Evolutionary conservation across 2,888 invertebrate genomes (phyloP).

Genomic region (Eugnorisma glareosa): DNA sequence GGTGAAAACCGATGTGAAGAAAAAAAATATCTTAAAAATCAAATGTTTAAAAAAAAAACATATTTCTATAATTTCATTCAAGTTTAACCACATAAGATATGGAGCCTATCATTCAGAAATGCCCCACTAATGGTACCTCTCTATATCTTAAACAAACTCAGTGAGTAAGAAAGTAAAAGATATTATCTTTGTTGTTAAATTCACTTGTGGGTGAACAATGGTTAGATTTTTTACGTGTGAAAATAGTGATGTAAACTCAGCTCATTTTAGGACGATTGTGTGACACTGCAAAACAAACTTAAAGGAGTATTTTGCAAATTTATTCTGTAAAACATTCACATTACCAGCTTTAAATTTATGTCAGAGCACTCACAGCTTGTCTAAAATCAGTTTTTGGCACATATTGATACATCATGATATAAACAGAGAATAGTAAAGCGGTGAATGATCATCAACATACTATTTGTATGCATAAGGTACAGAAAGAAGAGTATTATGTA

Average conservation of each 20-base stretch:
- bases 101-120: constrained; percentile 12
- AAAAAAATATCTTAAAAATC: not conserved
- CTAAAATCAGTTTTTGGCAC: not conserved
- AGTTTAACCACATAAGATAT: not conserved
- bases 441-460: not conserved
- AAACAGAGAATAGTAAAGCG: not conserved
- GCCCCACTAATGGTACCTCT: constrained; percentile 12
- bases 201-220: constrained; percentile 60
- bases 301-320: not conserved
- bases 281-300: not conserved
- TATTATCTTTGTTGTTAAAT: constrained; percentile 52
- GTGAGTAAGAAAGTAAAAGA: constrained; percentile 58
- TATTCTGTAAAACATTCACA: not conserved
- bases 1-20: not conserved
- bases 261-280: constrained; percentile 10
- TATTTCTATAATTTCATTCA: not conserved
- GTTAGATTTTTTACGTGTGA: constrained; percentile 49
- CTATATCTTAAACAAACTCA: constrained; percentile 21
- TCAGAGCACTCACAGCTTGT: not conserved
- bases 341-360: not conserved
- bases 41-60: no score
- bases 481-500: no score
- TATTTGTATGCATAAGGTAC: not conserved
- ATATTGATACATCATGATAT: not conserved
- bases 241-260: constrained; percentile 10